These are phyloP conservation scores for Myxocyprinus asiaticus DNA, from an alignment of 2,113 vertebrate species.

Conservation along the genomic window DNA sequence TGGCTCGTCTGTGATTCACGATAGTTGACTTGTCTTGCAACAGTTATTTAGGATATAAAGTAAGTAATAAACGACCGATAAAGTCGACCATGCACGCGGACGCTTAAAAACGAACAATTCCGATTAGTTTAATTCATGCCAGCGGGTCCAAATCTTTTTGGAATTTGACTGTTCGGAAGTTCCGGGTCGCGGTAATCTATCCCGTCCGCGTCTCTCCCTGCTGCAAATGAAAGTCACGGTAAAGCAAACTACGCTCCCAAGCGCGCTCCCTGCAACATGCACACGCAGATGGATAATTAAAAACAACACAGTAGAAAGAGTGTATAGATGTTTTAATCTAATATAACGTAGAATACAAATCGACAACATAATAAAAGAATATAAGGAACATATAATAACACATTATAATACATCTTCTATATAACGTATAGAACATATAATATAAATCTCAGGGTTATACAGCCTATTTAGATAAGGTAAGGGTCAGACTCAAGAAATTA, in stretches of 20 bases:
- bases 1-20: slow-evolving; percentile 31
- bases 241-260: not conserved
- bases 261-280: slow-evolving; percentile 27
- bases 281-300: not conserved
- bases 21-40: slow-evolving; percentile 30
- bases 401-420: too few relatives aligned
- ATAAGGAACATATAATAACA: too few relatives aligned
- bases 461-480: too few relatives aligned
- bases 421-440: too few relatives aligned
- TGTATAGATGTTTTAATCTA: too few relatives aligned
- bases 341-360: too few relatives aligned
- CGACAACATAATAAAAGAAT: too few relatives aligned
- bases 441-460: too few relatives aligned
- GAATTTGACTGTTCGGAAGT: slow-evolving; percentile 12
- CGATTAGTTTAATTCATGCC: not conserved
- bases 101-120: not conserved
- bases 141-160: slow-evolving; percentile 8
- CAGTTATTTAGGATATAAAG: not conserved
- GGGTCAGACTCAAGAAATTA: too few relatives aligned
- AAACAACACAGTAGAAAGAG: not conserved
- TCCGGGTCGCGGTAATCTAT: slow-evolving; percentile 25
- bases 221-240: slow-evolving; percentile 27
- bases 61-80: not conserved
- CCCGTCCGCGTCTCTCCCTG: slow-evolving; percentile 27
- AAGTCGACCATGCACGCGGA: not conserved